These are phyloP conservation scores for Cheirogaleus medius DNA, from an alignment of 2,113 vertebrate species.

Conservation along the genomic window DNA sequence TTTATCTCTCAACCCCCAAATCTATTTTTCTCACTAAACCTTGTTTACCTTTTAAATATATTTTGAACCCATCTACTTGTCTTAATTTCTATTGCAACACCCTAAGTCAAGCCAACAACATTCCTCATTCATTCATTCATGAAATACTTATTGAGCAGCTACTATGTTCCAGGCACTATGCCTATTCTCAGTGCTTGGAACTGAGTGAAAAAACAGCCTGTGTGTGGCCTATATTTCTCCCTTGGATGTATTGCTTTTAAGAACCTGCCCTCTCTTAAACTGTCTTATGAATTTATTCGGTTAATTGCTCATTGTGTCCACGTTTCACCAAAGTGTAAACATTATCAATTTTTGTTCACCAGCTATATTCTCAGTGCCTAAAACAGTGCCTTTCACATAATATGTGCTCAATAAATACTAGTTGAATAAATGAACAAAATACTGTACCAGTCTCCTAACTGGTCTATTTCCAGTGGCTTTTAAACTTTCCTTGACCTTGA, in stretches of 20 bases:
- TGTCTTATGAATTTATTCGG: not conserved
- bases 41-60: slow-evolving; percentile 16
- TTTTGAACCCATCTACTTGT: not conserved
- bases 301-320: not conserved
- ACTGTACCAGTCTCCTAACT: not conserved
- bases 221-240: not conserved
- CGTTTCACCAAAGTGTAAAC: not conserved
- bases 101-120: not conserved
- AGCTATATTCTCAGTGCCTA: not conserved
- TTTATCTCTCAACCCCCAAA: not conserved
- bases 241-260: not conserved
- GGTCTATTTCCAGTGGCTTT: not conserved
- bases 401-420: not conserved
- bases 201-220: not conserved
- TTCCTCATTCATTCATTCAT: not conserved
- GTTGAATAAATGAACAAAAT: not conserved
- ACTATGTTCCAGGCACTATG: not conserved
- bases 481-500: slow-evolving; percentile 1
- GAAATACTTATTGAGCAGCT: not conserved
- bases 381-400: not conserved
- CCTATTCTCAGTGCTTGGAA: not conserved
- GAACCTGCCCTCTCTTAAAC: not conserved
- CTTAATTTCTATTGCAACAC: slow-evolving; percentile 6
- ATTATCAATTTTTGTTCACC: not conserved
- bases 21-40: slow-evolving; percentile 7